phyloP scores from a whole-genome alignment of 2,113 vertebrate genomes.

The Lipotes vexillifer region DNA sequence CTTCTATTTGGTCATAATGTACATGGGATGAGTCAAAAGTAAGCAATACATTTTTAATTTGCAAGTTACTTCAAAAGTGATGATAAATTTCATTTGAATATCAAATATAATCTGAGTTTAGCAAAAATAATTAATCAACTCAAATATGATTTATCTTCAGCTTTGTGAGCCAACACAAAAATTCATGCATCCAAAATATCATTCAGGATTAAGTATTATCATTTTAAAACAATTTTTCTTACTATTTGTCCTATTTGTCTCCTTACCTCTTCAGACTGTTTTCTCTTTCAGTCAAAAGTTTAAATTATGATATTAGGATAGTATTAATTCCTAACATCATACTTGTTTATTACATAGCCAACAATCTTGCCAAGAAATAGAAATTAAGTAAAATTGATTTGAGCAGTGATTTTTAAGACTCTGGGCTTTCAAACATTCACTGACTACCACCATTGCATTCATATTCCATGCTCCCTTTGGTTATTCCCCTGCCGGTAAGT shows the following conservation, averaged over 20 bases:
- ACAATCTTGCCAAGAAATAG: neutral
- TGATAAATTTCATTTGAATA: slow-evolving; percentile 24
- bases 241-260: neutral
- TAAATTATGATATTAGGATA: slow-evolving; percentile 12
- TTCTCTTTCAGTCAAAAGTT: neutral
- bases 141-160: slow-evolving; percentile 26
- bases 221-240: slow-evolving; percentile 20
- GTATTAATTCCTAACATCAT: neutral
- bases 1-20: neutral
- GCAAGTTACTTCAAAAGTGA: neutral
- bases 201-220: slow-evolving; percentile 7
- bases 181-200: neutral
- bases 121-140: slow-evolving; percentile 20
- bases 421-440: neutral
- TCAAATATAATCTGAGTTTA: neutral
- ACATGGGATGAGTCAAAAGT: neutral
- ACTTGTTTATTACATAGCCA: neutral
- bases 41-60: slow-evolving; percentile 18
- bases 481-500: neutral
- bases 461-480: neutral
- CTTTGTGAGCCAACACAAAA: neutral
- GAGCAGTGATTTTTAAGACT: neutral
- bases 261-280: slow-evolving; percentile 1
- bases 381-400: neutral
- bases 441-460: neutral